Conservation (phyloP, 2,888 invertebrate genomes). For the Urechis unicinctus region DNA sequence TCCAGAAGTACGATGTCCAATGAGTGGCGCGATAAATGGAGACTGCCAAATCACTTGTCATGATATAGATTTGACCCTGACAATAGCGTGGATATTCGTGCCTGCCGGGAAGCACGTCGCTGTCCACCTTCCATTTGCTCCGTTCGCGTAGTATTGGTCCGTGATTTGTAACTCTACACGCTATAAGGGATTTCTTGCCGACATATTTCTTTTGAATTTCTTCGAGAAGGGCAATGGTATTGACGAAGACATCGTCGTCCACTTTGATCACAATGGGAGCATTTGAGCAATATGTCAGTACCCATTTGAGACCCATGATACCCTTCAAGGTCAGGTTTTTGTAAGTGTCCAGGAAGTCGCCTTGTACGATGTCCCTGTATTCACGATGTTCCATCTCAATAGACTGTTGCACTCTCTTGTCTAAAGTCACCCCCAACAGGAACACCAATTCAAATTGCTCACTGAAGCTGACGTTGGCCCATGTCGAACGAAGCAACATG, state of each 20-base stretch:
- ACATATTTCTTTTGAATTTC: slow-evolving; percentile 6
- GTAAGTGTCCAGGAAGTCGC: slow-evolving; percentile 27
- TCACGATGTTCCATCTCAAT: slow-evolving; percentile 20
- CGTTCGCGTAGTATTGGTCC: slow-evolving; percentile 24
- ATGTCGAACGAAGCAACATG: slow-evolving; percentile 22
- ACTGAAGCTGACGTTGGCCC: slow-evolving; percentile 22
- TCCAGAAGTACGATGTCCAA: slow-evolving; percentile 27
- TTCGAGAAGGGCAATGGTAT: slow-evolving; percentile 19
- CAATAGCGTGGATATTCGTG: slow-evolving; percentile 34
- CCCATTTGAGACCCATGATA: slow-evolving; percentile 29
- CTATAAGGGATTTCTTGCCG: slow-evolving; percentile 10
- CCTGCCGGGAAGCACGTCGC: slow-evolving; percentile 20
- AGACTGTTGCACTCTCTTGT: too few species aligned
- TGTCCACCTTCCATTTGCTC: slow-evolving; percentile 21
- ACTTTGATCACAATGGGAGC: slow-evolving; percentile 24
- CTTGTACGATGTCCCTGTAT: slow-evolving; percentile 28
- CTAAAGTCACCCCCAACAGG: slow-evolving; percentile 23
- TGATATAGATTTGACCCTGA: slow-evolving; percentile 31
- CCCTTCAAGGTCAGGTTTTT: slow-evolving; percentile 28
- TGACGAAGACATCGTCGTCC: slow-evolving; percentile 28
- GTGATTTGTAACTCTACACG: slow-evolving; percentile 20
- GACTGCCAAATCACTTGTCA: slow-evolving; percentile 28
- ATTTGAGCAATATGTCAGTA: slow-evolving; percentile 23
- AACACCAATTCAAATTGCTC: slow-evolving; percentile 20
- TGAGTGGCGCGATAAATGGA: slow-evolving; percentile 30